Percentiles rank a stretch among this genome's conserved stretches.
phyloP scores from a whole-genome alignment of 2,113 vertebrate species.

The Salminus brasiliensis region DNA sequence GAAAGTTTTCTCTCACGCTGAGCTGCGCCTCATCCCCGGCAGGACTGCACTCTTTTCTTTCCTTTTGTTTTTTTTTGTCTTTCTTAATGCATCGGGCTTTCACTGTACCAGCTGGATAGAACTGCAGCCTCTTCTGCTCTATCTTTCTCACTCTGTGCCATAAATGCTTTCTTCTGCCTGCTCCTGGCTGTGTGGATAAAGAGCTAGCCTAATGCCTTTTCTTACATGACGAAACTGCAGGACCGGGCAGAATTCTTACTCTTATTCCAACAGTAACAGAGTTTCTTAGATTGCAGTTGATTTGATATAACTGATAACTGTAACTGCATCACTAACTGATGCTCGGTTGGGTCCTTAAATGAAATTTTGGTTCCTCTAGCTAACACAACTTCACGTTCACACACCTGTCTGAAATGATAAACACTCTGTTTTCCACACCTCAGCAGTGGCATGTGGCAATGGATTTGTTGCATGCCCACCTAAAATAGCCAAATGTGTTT shows the following conservation, averaged over 20 bases:
- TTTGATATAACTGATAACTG: not conserved
- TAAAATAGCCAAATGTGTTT: too few relatives aligned
- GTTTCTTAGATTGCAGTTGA: not conserved
- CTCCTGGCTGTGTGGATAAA: not conserved
- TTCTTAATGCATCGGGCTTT: slow-evolving; percentile 34
- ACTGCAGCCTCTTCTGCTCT: slow-evolving; percentile 14
- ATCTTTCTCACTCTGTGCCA: slow-evolving; percentile 33
- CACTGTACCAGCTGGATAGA: slow-evolving; percentile 22
- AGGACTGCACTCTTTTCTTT: not conserved
- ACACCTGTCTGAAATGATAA: not conserved
- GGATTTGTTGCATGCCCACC: too few relatives aligned
- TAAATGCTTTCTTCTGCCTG: slow-evolving; percentile 21
- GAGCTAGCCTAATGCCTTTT: not conserved
- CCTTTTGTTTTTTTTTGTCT: slow-evolving; percentile 30
- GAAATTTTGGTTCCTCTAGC: not conserved
- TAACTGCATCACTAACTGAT: not conserved
- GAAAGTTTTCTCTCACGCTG: slow-evolving; percentile 36
- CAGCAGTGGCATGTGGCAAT: too few relatives aligned
- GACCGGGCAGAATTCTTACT: not conserved
- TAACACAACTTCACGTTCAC: too few relatives aligned
- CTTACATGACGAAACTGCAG: not conserved
- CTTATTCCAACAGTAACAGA: too few relatives aligned
- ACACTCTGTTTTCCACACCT: too few relatives aligned
- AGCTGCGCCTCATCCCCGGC: slow-evolving; percentile 23
- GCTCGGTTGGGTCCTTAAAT: not conserved